Base-by-base conservation (phyloP, 2,888 invertebrate species). In the Omphaloscelis lunosa region DNA sequence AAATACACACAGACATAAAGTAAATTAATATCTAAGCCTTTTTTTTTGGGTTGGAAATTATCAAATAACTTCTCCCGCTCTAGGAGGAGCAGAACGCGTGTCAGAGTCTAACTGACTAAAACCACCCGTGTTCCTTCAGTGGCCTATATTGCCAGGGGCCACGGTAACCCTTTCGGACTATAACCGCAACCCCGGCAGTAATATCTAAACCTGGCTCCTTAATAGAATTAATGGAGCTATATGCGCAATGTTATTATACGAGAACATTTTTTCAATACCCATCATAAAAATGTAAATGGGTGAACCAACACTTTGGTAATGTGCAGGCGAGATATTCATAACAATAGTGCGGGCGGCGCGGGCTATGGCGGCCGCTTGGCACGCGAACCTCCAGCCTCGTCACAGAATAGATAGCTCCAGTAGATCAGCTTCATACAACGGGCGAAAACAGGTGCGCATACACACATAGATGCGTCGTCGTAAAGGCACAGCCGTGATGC, bases 251-350 rank as follows among this genome's bases (percentile, higher is more conserved):
- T 82, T 82, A 79, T 84, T 82, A 75, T 79, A 80, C 63, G 71
- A 63, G 78, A 80, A 79, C 68, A 86, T 77, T 81, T 82, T 82
- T 80, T 85, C 79, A 83, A 89, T 82, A 82, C 75, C 75, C 72
- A 41, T 73, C 75, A 89, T 88, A 89, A 88, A 89, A 85, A 88
- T 89, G 88, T 83, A 81, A 89, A 89, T 89, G 70, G 74, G 70
- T 76, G 74, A 87, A 86, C 78, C 77, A 84, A 85, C 81, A 82
- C 84, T 84, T 78, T 70, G 74, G 75, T 82, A 75, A 81, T 87
- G 82, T 77, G 82, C 85, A 85, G 86, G 79, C 79, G 89, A 88
- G 86, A 87, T 90, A 87, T 87, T 89, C 88, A 86, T 87, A 89
- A 88, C 84, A 88, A 89, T 87, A 89, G 88, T 83, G 81, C 79